phyloP scores from a whole-genome alignment of 2,888 invertebrate species.

The Sesia apiformis region DNA sequence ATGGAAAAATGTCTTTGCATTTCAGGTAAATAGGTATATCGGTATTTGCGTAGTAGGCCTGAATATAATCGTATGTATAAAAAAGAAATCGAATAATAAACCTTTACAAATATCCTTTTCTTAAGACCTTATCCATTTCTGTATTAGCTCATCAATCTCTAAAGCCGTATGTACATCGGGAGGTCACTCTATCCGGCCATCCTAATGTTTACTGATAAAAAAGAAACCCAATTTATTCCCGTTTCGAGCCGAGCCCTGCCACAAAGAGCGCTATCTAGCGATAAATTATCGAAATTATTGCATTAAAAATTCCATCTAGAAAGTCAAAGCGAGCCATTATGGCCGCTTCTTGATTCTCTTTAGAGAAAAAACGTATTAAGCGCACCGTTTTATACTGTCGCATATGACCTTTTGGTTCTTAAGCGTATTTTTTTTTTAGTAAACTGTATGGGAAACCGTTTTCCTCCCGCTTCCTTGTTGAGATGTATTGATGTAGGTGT shows the following conservation, averaged over 20 bases:
- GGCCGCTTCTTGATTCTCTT: slow-evolving; percentile 24
- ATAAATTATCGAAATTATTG: slow-evolving; percentile 81
- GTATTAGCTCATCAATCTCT: neutral
- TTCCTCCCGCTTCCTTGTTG: slow-evolving; percentile 28
- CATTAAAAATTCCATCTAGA: slow-evolving; percentile 84
- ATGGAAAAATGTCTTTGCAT: too few relatives aligned
- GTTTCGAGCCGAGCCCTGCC: slow-evolving; percentile 26
- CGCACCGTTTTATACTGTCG: slow-evolving; percentile 17
- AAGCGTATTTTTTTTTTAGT: slow-evolving; percentile 44
- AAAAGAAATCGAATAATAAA: too few relatives aligned
- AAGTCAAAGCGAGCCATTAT: slow-evolving; percentile 78
- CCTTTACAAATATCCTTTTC: too few relatives aligned
- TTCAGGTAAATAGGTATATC: too few relatives aligned
- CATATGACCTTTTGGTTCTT: slow-evolving; percentile 29
- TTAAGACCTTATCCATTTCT: too few relatives aligned
- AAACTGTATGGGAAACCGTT: slow-evolving; percentile 57
- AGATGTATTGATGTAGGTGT: slow-evolving; percentile 22
- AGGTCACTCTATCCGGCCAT: slow-evolving; percentile 49
- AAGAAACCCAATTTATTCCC: slow-evolving; percentile 62
- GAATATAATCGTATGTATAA: too few relatives aligned
- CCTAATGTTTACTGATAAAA: slow-evolving; percentile 58
- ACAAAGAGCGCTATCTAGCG: slow-evolving; percentile 71
- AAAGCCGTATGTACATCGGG: slow-evolving; percentile 31
- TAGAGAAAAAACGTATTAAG: slow-evolving; percentile 30
- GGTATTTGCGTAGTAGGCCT: too few relatives aligned